Conservation (phyloP, 1,140 invertebrate genomes). For the Pseudomyrmex flavicornis region DNA sequence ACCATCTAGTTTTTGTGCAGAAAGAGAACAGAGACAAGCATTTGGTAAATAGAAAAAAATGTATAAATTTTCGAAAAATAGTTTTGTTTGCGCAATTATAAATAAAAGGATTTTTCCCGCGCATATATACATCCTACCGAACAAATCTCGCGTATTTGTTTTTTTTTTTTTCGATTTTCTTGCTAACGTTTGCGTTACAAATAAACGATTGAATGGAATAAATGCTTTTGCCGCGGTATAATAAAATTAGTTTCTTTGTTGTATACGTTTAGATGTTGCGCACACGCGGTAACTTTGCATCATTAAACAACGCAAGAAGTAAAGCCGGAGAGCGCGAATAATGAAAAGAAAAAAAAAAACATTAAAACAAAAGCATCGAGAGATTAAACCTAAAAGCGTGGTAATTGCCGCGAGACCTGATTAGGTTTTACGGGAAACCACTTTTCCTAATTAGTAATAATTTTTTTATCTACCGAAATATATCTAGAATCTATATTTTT, state of each 20-base stretch:
- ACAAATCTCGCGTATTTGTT: constrained; percentile 33
- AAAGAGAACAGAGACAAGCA: background rate
- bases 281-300: constrained; percentile 17
- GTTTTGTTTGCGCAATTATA: constrained; percentile 19
- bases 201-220: constrained; percentile 20
- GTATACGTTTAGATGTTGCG: constrained; percentile 13
- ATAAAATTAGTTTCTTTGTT: constrained; percentile 30
- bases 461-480: background rate
- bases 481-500: background rate
- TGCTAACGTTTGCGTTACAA: constrained; percentile 33
- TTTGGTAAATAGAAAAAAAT: background rate
- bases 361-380: background rate
- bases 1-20: too few species aligned
- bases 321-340: background rate
- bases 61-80: background rate
- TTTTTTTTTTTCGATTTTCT: constrained; percentile 2
- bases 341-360: constrained; percentile 9
- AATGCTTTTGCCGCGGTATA: constrained; percentile 1
- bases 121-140: background rate
- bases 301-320: constrained; percentile 32
- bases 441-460: background rate
- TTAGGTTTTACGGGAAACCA: background rate
- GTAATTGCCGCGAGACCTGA: background rate
- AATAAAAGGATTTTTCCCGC: constrained; percentile 5
- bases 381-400: background rate